A percentile compares a stretch with the other conserved stretches of the same genome.
Conservation (phyloP, 2,113 vertebrate genomes). For the Platycercus adscitus region DNA sequence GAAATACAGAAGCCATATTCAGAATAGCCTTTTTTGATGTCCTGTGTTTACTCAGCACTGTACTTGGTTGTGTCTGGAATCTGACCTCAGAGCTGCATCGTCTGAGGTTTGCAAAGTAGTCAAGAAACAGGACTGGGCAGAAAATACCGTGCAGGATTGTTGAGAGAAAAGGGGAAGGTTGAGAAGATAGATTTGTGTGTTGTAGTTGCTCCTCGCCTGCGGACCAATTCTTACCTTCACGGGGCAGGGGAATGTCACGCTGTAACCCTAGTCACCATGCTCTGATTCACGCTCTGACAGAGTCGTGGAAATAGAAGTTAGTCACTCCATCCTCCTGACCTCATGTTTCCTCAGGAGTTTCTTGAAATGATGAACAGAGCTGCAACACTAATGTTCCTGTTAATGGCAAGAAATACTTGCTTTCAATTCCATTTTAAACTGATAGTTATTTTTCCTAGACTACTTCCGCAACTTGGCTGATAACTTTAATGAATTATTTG, state of each 20-base stretch:
- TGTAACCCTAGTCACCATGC: accelerated
- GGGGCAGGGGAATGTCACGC: accelerated
- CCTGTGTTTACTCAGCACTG: conserved; percentile 73
- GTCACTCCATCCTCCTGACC: neutral
- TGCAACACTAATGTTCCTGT: neutral
- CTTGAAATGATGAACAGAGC: neutral
- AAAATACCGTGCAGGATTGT: neutral
- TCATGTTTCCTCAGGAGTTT: neutral
- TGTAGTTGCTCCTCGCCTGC: accelerated
- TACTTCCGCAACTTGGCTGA: neutral
- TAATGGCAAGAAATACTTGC: neutral
- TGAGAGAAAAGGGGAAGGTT: neutral
- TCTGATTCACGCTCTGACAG: neutral
- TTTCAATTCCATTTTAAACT: neutral
- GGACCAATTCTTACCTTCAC: accelerated
- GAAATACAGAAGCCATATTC: conserved; percentile 79
- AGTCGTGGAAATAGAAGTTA: accelerated
- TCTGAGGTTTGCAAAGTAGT: conserved; percentile 69
- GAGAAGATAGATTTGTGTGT: neutral
- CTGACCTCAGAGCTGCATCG: conserved; percentile 67
- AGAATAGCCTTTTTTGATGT: conserved; percentile 73
- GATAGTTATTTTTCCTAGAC: neutral
- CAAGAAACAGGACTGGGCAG: neutral
- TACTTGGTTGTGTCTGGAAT: conserved; percentile 62
- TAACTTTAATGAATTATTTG: neutral